Evolutionary conservation across 2,888 invertebrate genomes (phyloP), one percentile per base, ranked within the genome.

Genomic region (Brenthis daphne): DNA sequence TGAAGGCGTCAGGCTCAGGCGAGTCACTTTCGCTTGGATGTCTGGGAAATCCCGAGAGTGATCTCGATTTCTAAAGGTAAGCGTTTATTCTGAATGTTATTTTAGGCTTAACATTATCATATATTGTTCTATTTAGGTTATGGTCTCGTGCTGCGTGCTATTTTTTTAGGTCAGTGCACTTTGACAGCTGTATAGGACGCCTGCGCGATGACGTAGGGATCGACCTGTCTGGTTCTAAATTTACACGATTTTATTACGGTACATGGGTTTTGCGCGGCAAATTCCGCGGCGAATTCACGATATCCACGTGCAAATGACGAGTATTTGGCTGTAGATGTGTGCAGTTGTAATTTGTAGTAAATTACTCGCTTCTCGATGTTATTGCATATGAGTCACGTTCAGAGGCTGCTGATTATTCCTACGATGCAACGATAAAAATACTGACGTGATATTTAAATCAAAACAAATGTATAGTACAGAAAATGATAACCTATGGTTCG

Each of bases 111-210:
- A 61, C 16, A 66, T 70, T 72, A 66, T 73, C 67, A 67, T 74
- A 74, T 67, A 55, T 71, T 64, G 58, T 60, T 71, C 68, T 71
- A 74, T 73, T 74, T 86, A 86, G 86, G 89, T 86, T 88, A 86
- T 83, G 81, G 81, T 83, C 84, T 83, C 83, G 81, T 82, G 85
- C 85, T 83, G 87, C 88, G 86, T 90, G 90, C 84, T 89, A 80
- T 82, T 85, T 84, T 29, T 88, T 88, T 90, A 90, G 92, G 92
- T 92, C 92, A 92, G 82, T 88, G 88, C 80, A 86, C 89, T 79
- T 81, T 81, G 85, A 87, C 91, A 91, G 90, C 88, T 89, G 89
- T 63, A 53, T 77, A 79, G 81, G 84, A 88, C 89, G 89, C 88
- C 77, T 86, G 89, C 88, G 89, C 87, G 82, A 73, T 88, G 89